These are phyloP conservation scores for Chrysolina oricalcia DNA, from an alignment of 2,888 invertebrate species.

Conservation along the genomic window DNA sequence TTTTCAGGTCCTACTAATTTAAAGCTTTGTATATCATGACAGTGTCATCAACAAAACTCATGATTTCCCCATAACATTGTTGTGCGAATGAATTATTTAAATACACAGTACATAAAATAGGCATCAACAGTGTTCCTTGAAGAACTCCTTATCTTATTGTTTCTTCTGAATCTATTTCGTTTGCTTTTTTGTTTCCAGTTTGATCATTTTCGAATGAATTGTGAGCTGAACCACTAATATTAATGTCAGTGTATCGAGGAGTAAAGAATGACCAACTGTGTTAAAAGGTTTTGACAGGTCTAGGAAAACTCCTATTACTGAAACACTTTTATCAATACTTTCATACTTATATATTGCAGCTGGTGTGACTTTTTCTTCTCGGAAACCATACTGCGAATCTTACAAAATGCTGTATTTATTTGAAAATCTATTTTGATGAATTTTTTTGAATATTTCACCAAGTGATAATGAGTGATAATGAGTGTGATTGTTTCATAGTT, in stretches of 20 bases:
- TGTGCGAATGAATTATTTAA: conserved; percentile 13
- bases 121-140: conserved; percentile 40
- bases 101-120: conserved; percentile 22
- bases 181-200: conserved; percentile 10
- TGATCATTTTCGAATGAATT: conserved; percentile 38
- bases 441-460: conserved; percentile 50
- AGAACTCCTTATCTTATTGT: conserved; percentile 37
- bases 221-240: conserved; percentile 11
- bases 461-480: conserved; percentile 41
- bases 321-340: conserved; percentile 22
- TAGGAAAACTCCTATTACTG: conserved; percentile 34
- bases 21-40: conserved; percentile 14
- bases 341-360: too few relatives aligned
- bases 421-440: conserved; percentile 40
- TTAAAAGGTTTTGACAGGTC: conserved; percentile 37
- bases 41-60: conserved; percentile 25
- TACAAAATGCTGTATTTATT: conserved; percentile 29
- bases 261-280: too few relatives aligned
- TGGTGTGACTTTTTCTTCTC: too few relatives aligned
- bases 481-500: conserved; percentile 51
- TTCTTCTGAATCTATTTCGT: conserved; percentile 29
- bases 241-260: conserved; percentile 19
- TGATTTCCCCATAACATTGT: conserved; percentile 7
- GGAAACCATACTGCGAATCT: too few relatives aligned
- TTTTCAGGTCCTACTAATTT: conserved; percentile 17